Evolutionary conservation across 1,140 invertebrate genomes (phyloP).

Genomic region (Lordiphosa mommai): DNA sequence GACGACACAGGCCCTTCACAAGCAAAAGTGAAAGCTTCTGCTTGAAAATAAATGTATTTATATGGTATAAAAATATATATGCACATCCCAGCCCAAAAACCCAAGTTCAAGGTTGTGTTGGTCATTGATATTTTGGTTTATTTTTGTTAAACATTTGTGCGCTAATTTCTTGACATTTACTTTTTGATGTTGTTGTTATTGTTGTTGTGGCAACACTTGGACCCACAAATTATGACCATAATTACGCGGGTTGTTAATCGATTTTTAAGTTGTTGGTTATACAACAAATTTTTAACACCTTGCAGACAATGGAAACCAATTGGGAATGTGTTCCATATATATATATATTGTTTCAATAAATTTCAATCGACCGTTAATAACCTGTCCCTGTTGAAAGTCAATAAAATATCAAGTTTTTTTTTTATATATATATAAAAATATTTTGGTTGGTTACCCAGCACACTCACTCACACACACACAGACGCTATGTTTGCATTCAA

Average conservation of each 20-base stretch:
- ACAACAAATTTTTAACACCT: slow-evolving; percentile 75
- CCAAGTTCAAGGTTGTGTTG: slow-evolving; percentile 64
- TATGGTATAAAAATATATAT: too few species aligned
- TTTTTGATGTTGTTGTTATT: slow-evolving; percentile 32
- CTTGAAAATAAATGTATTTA: too few species aligned
- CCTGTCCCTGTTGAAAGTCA: slow-evolving; percentile 52
- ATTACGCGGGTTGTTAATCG: slow-evolving; percentile 67
- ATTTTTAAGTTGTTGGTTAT: slow-evolving; percentile 72
- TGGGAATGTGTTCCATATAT: background rate
- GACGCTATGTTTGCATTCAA: slow-evolving; percentile 14
- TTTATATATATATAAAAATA: slow-evolving; percentile 17
- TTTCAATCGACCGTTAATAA: slow-evolving; percentile 33
- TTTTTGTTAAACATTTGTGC: slow-evolving; percentile 1
- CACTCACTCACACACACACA: too few species aligned
- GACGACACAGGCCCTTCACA: slow-evolving; percentile 53
- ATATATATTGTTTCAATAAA: slow-evolving; percentile 12
- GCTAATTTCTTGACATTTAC: slow-evolving; percentile 48
- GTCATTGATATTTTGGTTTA: slow-evolving; percentile 53
- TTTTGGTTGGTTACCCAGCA: too few species aligned
- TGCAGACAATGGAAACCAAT: slow-evolving; percentile 50
- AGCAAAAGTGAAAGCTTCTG: slow-evolving; percentile 55
- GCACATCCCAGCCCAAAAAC: background rate
- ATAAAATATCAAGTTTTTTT: slow-evolving; percentile 69
- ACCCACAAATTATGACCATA: slow-evolving; percentile 63
- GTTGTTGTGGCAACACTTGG: slow-evolving; percentile 69